Conservation (phyloP, 2,888 invertebrate genomes). For the Oxyscelio sp. region DNA sequence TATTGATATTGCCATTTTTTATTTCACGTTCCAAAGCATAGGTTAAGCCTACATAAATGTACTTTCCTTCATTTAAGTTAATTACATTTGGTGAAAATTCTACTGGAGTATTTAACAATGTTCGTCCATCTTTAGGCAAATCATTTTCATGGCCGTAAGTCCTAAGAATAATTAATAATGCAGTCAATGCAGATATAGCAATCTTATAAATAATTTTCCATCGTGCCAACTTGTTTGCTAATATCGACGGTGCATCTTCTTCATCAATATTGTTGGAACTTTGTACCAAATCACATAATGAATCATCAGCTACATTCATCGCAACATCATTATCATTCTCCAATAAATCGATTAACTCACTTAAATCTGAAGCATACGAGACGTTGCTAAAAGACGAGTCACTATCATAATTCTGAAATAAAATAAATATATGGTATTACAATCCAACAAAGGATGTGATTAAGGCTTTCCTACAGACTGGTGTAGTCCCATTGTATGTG, state of each 20-base stretch:
- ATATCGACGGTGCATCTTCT: background rate
- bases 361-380: constrained; percentile 1
- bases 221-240: background rate
- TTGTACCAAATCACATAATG: background rate
- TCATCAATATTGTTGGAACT: background rate
- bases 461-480: background rate
- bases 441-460: too few relatives aligned
- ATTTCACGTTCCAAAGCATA: background rate
- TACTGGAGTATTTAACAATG: background rate
- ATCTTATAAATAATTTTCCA: background rate
- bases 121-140: constrained; percentile 3
- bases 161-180: background rate
- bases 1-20: too few relatives aligned
- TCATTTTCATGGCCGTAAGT: background rate
- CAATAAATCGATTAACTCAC: constrained; percentile 6
- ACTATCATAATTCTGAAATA: constrained; percentile 7
- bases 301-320: background rate
- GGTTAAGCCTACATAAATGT: background rate
- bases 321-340: background rate
- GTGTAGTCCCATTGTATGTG: background rate
- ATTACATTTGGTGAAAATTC: background rate
- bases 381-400: constrained; percentile 6
- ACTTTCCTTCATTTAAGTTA: background rate
- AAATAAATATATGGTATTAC: background rate
- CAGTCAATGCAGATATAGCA: background rate